Percentiles rank a stretch among this genome's conserved stretches.
Conservation (phyloP, 2,888 invertebrate species). For the Dastarcus helophoroides region DNA sequence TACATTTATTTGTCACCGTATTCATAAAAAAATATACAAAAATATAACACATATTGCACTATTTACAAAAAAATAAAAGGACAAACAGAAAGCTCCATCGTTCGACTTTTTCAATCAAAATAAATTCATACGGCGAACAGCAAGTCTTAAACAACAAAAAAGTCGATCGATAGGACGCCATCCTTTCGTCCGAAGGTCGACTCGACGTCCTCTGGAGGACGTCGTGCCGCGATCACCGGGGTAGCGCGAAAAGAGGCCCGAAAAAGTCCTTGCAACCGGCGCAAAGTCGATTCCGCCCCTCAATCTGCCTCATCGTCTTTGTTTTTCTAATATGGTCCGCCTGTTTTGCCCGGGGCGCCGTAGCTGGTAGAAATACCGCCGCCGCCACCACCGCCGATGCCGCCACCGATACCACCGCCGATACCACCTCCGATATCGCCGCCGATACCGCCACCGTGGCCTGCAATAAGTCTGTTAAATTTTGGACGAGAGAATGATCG, state of each 20-base stretch:
- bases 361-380: slow-evolving; percentile 34
- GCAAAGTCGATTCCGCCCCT: too few species aligned
- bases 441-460: slow-evolving; percentile 20
- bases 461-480: slow-evolving; percentile 4
- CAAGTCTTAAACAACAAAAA: too few species aligned
- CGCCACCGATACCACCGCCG: slow-evolving; percentile 21
- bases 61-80: slow-evolving; percentile 18
- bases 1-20: slow-evolving; percentile 20
- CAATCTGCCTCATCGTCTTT: too few species aligned
- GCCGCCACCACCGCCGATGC: slow-evolving; percentile 21
- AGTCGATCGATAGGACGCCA: too few species aligned
- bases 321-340: slow-evolving; percentile 29
- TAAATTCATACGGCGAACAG: slow-evolving; percentile 1
- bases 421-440: slow-evolving; percentile 28
- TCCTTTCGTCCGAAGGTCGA: too few species aligned
- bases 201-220: too few species aligned
- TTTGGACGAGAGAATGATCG: background rate
- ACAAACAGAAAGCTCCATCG: slow-evolving; percentile 11
- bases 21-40: slow-evolving; percentile 28
- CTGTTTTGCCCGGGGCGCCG: slow-evolving; percentile 38
- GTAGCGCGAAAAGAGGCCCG: too few species aligned
- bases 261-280: too few species aligned
- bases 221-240: too few species aligned
- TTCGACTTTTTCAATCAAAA: too few species aligned
- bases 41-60: slow-evolving; percentile 30